Conservation (phyloP, 2,888 invertebrate genomes). For the Prostheceraeus crozeri region DNA sequence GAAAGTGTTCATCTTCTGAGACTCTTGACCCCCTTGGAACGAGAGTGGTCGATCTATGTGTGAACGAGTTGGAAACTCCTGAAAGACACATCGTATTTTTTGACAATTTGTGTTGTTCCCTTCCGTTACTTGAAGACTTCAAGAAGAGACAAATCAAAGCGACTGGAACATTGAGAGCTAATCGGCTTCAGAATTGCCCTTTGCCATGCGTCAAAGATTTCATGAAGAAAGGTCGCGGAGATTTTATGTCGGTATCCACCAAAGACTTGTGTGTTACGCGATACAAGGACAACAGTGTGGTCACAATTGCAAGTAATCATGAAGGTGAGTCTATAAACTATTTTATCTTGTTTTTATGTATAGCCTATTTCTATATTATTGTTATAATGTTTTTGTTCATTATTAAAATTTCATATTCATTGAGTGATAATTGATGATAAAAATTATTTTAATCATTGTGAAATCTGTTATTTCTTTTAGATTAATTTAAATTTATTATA, state of each 20-base stretch:
- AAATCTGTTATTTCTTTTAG: too few species aligned
- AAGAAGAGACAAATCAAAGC: not conserved
- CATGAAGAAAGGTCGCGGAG: slow-evolving; percentile 2
- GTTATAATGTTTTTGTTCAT: too few species aligned
- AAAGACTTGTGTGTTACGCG: slow-evolving; percentile 9
- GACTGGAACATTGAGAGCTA: slow-evolving; percentile 5
- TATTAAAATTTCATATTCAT: too few species aligned
- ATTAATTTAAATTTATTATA: too few species aligned
- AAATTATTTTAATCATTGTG: too few species aligned
- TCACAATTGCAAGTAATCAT: slow-evolving; percentile 2
- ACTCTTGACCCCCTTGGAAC: not conserved
- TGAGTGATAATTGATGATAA: too few species aligned
- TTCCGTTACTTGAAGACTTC: not conserved
- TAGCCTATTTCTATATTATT: too few species aligned
- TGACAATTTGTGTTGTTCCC: not conserved
- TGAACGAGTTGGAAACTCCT: not conserved
- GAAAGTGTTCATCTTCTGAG: not conserved
- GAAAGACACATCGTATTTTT: not conserved
- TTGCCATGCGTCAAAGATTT: not conserved
- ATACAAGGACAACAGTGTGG: slow-evolving; percentile 20
- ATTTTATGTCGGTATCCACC: not conserved
- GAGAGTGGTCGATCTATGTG: not conserved
- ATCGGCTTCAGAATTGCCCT: not conserved
- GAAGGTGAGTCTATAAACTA: too few species aligned
- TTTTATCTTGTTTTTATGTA: too few species aligned